Base-by-base conservation (phyloP, 2,888 invertebrate species). In the Brenthis daphne region DNA sequence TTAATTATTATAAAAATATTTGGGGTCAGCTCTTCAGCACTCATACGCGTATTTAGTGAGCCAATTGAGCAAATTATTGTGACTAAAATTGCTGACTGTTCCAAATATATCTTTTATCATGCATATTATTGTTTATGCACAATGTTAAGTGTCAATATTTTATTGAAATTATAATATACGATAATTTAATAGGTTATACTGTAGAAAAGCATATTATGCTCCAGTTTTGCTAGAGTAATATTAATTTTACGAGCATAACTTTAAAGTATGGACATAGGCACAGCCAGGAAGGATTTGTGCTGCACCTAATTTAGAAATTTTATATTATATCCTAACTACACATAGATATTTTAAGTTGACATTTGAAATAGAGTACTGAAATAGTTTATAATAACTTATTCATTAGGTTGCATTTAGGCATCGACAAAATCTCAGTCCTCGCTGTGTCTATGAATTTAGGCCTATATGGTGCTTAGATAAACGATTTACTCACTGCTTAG, bases 141-240 rank as follows among this genome's bases (percentile, higher is more conserved):
- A 89, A 89, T 91, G 92, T 92, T 92, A 92, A 87, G 80, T 86
- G 87, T 92, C 87, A 85, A 92, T 91, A 92, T 91, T 92, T 91
- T 92, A 92, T 91, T 78, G 81, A 83, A 86, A 82, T 77, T 77
- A 75, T 77, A 37, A 8, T 24, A 75, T 76, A 73, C 73, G 69
- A 72, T 72, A 65, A 68, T 74, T 72, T 73, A 67, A 71, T 75
- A 76, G 71, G 73, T 75, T 73, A 64, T 73, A 73, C 68, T 73
- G 71, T 71, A 71, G 65, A 74, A 73, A 71, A 71, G 70, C 66
- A 65, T 72, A 74, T 72, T 75, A 75, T 75, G 68, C 74, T 69
- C 74, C 72, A 73, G 69, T 74, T 71, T 75, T 73, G 73, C 73
- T 76, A 74, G 65, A 70, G 58, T 74, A 74, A 73, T 75, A 72